These are phyloP conservation scores for Cyanoderma ruficeps DNA, from an alignment of 2,113 vertebrate species.

Conservation along the genomic window DNA sequence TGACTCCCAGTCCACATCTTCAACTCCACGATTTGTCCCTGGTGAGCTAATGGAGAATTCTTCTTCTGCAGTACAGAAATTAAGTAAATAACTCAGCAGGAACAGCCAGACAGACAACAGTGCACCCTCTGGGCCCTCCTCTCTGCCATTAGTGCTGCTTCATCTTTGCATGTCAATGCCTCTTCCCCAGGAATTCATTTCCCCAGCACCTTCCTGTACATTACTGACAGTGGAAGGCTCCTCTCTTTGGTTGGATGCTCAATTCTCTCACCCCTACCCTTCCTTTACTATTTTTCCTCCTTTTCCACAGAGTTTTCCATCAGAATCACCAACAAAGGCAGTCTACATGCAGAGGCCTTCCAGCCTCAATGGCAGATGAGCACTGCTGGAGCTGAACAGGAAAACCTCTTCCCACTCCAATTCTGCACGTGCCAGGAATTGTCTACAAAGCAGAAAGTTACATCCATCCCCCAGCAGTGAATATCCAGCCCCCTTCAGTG, in stretches of 20 bases:
- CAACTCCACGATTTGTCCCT: background rate
- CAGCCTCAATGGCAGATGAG: background rate
- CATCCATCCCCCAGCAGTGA: background rate
- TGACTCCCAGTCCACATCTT: fast-evolving
- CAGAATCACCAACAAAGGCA: background rate
- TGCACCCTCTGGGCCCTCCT: background rate
- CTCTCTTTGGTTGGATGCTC: fast-evolving
- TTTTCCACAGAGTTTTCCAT: background rate
- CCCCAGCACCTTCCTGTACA: background rate
- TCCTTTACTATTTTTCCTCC: background rate
- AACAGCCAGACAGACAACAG: background rate
- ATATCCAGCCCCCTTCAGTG: background rate
- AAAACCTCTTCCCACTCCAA: background rate
- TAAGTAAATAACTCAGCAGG: background rate
- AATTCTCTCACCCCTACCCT: background rate
- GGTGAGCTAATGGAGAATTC: background rate
- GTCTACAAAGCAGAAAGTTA: background rate
- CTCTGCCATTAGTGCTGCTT: background rate
- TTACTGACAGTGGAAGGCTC: background rate
- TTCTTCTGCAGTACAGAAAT: background rate
- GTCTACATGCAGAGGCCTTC: background rate
- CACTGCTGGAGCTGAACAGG: background rate
- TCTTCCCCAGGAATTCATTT: background rate
- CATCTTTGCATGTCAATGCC: background rate
- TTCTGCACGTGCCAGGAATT: fast-evolving